Evolutionary conservation across 1,140 invertebrate genomes (phyloP), one percentile per base, ranked within the genome.

Genomic region (Drosophila tani): DNA sequence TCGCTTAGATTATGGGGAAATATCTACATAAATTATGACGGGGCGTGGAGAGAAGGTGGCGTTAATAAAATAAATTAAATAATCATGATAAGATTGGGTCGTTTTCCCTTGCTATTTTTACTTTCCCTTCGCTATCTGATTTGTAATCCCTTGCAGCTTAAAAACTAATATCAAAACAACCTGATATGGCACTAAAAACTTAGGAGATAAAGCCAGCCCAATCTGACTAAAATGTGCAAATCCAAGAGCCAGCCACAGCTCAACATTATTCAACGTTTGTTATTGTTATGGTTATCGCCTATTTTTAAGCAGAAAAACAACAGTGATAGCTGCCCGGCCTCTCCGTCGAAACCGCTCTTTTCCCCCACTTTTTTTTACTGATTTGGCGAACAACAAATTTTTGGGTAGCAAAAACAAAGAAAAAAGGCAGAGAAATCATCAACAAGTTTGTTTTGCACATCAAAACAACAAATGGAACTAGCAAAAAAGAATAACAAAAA

Each of bases 401-500:
- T 63, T 32, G 14, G 27, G 32, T 53, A 41, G 38, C 51, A 51
- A 51, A 51, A 35, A 63, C 11, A 35, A 12, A 21, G 19, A 35
- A 53, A 55, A 55, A 50, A 21, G 24, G 24, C 40, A 56, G 53
- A 67, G 57, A 50, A 68, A 60, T 40, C 29, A 79, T 66, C 71
- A 59, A 41, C 55, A 79, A 29, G 62, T 57, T 77, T 77, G 50
- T 77, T 78, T 82, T 68, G 75, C 40, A 9, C 77, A 66, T 70
- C 55, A 53, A 68, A 79, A 65, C 46, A 77, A 74, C 5, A 41
- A 65, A 56, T 40, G 19, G 24, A 56, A 67, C n/a, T 17, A 14
- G 17, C 19, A 29, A 47, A 29, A 41, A 69, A 17, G 51, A 55
- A 55, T 21, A 67, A 64, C 40, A 75, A 69, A 66, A 21, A 53